Evolutionary conservation across 2,888 invertebrate genomes (phyloP), one percentile per base, ranked within the genome.

Genomic region (Artemia sp.): DNA sequence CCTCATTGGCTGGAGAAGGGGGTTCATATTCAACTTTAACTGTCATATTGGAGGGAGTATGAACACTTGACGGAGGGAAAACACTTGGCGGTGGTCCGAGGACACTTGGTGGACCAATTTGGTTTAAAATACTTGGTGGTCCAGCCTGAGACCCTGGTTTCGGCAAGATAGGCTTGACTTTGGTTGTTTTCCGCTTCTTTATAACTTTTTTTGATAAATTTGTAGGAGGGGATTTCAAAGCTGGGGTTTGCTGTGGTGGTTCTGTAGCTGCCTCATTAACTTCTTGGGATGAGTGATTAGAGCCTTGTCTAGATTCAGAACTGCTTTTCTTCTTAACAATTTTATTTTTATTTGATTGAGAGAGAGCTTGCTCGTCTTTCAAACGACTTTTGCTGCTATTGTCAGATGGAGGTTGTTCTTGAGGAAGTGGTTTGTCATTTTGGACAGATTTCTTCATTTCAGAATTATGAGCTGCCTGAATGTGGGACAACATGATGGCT

Each of bases 31-130:
- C 14, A 8, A 58, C 64, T 24, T 58, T n/a, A 58, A 58, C 64
- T 24, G n/a, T n/a, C 24, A 10, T 19, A 24, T 58, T 58, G n/a
- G 64, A 58, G 24, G 64, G 64, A 58, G 64, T n/a, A 24, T 58
- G 64, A 58, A 58, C 64, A 58, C 64, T 58, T 19, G 64, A 24
- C 24, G 11, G 64, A 24, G 64, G 64, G n/a, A 58, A 24, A 19
- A 58, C 64, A 58, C 64, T 58, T n/a, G 64, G 64, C n/a, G 64
- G 64, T 58, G 64, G 64, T 58, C 64, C 64, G 24, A 58, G 64
- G 64, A 58, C 64, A 10, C 64, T 58, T 24, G 64, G 64, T 58
- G 64, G 64, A 8, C 64, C 64, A 8, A 24, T 24, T 58, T n/a
- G 8, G 64, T n/a, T 24, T 19, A 58, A 24, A 58, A 24, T 58